phyloP scores from a whole-genome alignment of 2,797 vertebrate genomes.

The Danio aesculapii region DNA sequence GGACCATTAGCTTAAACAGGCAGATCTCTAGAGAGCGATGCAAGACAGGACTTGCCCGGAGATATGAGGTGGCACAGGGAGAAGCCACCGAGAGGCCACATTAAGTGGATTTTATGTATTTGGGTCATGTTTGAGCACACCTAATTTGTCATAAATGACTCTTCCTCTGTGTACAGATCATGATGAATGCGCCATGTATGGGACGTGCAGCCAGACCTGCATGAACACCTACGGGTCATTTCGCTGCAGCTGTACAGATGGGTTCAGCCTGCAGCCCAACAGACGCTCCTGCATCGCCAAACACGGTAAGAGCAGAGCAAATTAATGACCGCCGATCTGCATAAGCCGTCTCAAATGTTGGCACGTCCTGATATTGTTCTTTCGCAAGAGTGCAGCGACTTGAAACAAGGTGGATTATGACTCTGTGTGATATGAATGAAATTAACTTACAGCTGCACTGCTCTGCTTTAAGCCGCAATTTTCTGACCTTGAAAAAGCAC shows the following conservation, averaged over 20 bases:
- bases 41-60: slow-evolving; percentile 42
- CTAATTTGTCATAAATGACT: slow-evolving; percentile 77
- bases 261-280: slow-evolving; percentile 90
- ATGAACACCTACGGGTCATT: slow-evolving; percentile 92
- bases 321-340: slow-evolving; percentile 59
- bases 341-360: slow-evolving; percentile 40
- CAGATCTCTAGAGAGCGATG: slow-evolving; percentile 41
- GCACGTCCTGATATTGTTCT: slow-evolving; percentile 40
- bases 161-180: slow-evolving; percentile 83
- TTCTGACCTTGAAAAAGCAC: slow-evolving; percentile 25
- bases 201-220: slow-evolving; percentile 93
- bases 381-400: slow-evolving; percentile 21
- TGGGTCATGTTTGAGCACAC: slow-evolving; percentile 83
- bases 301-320: slow-evolving; percentile 85
- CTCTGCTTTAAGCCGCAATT: slow-evolving; percentile 21
- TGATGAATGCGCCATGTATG: slow-evolving; percentile 93
- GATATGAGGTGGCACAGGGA: slow-evolving; percentile 50
- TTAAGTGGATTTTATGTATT: slow-evolving; percentile 83
- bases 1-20: slow-evolving; percentile 35
- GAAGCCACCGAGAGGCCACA: slow-evolving; percentile 70
- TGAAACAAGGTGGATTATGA: slow-evolving; percentile 42
- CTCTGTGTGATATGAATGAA: slow-evolving; percentile 71
- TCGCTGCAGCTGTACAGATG: slow-evolving; percentile 91
- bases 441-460: slow-evolving; percentile 11
- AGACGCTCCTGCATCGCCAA: slow-evolving; percentile 93